Evolutionary conservation across 2,888 invertebrate genomes (phyloP).

Genomic region (Strigamia transsilvanica): DNA sequence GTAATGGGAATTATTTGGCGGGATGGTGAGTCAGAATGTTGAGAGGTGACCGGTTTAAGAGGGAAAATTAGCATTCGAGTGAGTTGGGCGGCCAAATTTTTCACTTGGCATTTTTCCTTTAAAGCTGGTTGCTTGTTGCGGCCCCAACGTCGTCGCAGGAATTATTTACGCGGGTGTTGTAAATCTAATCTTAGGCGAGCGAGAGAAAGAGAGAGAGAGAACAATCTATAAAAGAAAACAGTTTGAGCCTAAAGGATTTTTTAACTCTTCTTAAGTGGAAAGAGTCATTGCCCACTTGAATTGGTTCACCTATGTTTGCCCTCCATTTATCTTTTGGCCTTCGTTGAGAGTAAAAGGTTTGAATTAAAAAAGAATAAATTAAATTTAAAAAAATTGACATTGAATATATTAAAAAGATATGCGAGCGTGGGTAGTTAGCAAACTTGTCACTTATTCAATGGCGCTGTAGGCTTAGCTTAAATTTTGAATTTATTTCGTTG

Average conservation of each 20-base stretch:
- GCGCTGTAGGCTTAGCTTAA: neutral
- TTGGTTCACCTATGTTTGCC: constrained; percentile 42
- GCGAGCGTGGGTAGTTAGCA: neutral
- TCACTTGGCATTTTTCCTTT: neutral
- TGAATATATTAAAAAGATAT: neutral
- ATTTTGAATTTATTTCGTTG: neutral
- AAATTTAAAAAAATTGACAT: neutral
- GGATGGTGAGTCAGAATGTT: constrained; percentile 3
- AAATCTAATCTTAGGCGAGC: neutral
- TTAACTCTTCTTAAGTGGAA: constrained; percentile 28
- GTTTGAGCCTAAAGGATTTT: constrained; percentile 31
- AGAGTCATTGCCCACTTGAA: constrained; percentile 38
- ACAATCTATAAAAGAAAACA: constrained; percentile 24
- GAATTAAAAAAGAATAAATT: neutral
- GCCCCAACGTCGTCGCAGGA: neutral
- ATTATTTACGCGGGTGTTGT: constrained; percentile 19
- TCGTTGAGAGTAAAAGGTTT: neutral
- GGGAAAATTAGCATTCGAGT: constrained; percentile 2
- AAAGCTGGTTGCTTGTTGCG: neutral
- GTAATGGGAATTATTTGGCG: constrained; percentile 8
- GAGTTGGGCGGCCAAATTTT: constrained; percentile 4
- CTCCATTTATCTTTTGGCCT: constrained; percentile 35
- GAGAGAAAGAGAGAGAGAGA: neutral
- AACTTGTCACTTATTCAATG: neutral
- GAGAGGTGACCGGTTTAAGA: constrained; percentile 8